phyloP scores from a whole-genome alignment of 2,113 vertebrate species.

The Apteryx mantelli region DNA sequence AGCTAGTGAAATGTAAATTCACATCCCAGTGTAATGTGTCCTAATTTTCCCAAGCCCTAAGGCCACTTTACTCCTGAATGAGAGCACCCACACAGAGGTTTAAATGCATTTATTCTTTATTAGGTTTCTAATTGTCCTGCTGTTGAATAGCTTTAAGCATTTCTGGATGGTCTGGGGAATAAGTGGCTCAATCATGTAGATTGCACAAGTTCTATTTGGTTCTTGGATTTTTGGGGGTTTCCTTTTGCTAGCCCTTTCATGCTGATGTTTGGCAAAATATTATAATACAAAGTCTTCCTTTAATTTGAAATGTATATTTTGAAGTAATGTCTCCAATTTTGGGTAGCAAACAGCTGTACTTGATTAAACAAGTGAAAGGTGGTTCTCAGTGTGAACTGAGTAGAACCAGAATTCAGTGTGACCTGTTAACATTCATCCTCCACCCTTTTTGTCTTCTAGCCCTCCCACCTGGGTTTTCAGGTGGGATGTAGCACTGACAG shows the following conservation, averaged over 20 bases:
- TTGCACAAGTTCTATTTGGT: neutral
- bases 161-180: neutral
- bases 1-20: neutral
- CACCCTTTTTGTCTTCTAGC: neutral
- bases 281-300: neutral
- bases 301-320: neutral
- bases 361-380: neutral
- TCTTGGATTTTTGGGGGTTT: neutral
- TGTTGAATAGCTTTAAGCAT: neutral
- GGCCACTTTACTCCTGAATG: neutral
- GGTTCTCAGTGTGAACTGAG: neutral
- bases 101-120: neutral
- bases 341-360: neutral
- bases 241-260: neutral
- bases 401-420: neutral
- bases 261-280: neutral
- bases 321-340: neutral
- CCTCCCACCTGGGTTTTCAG: neutral
- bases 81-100: neutral
- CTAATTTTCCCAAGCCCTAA: conserved; percentile 15
- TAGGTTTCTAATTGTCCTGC: conserved; percentile 1
- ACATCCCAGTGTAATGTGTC: neutral
- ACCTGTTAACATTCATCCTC: neutral
- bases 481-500: neutral
- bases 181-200: neutral